Base-by-base conservation (phyloP, 2,888 invertebrate genomes). In the Heliconius erato region DNA sequence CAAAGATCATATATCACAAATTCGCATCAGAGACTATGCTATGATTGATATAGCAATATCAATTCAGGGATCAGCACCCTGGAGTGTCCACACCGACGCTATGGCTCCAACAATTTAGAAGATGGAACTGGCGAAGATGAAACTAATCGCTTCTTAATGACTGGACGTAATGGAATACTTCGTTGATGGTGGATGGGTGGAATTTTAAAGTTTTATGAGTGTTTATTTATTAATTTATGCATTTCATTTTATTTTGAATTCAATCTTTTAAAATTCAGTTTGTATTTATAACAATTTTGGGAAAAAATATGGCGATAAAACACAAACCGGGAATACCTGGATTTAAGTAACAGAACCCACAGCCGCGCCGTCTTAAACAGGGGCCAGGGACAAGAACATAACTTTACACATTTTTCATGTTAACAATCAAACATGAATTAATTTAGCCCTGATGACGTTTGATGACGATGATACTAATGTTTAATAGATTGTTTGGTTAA, bases 81-180 rank as follows among this genome's bases (percentile, higher is more conserved):
- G 54, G 76, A 44, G 68, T 77, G 77, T 63, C 76, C 32, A 40
- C 80, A 74, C 65, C 54, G 69, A 40, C 12, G 59, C 35, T 28
- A 77, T 74, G 49, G 76, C 69, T 79, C 81, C 69, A 78, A 74
- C 74, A 68, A 78, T 78, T 78, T 78, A 80, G 72, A 79, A 78
- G 80, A 69, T 35, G 67, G 68, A 69, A 74, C 72, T 79, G 69
- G 69, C 69, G 28, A 59, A 67, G 59, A 44, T 74, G 78, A 44
- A 74, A 74, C 74, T 83, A 80, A 83, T 83, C 63, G 80, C 83
- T 71, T 81, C 67, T 80, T 81, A 83, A 83, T 83, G 67, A 69
- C 80, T 35, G 28, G n/a, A 74, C 32, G 32, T 76, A n/a, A 40
- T 76, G 28, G 67, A 68, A 59, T 68, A 76, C 40, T 68, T 49